Conservation (phyloP, 2,113 vertebrate genomes). For the Anguilla japonica region DNA sequence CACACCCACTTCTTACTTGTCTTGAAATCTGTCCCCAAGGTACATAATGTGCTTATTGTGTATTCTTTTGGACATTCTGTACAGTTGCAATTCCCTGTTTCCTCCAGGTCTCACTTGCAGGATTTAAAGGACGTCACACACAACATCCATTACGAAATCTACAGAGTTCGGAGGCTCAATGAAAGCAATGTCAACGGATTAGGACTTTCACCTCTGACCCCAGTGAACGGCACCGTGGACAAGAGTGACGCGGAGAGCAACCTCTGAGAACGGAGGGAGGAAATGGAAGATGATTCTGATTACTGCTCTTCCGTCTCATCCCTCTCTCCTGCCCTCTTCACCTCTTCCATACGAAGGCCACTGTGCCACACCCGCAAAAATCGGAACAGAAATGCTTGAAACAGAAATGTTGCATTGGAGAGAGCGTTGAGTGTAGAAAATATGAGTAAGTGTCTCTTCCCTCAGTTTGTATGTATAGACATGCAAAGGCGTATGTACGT, state of each 20-base stretch:
- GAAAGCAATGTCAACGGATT: constrained; percentile 73
- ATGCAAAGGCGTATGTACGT: neutral
- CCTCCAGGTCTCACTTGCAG: constrained; percentile 84
- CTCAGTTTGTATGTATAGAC: neutral
- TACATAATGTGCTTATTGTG: neutral
- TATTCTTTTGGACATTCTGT: neutral
- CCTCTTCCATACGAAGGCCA: neutral
- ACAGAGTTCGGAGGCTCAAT: constrained; percentile 80
- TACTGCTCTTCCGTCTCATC: neutral
- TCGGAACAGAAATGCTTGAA: neutral
- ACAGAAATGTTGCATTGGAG: neutral
- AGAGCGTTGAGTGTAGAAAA: neutral
- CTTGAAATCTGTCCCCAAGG: neutral
- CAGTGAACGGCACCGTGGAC: constrained; percentile 58
- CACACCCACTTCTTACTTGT: neutral
- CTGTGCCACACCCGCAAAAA: neutral
- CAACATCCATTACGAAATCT: constrained; percentile 90
- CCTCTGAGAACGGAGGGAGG: constrained; percentile 49
- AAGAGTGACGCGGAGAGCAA: constrained; percentile 63
- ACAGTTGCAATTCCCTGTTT: neutral
- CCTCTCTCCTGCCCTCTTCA: neutral
- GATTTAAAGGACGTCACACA: constrained; percentile 97
- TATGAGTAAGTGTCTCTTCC: neutral
- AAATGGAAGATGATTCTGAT: neutral
- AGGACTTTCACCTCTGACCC: constrained; percentile 46